Evolutionary conservation across 2,113 vertebrate genomes (phyloP).

Genomic region (Australoheros scitulus): DNA sequence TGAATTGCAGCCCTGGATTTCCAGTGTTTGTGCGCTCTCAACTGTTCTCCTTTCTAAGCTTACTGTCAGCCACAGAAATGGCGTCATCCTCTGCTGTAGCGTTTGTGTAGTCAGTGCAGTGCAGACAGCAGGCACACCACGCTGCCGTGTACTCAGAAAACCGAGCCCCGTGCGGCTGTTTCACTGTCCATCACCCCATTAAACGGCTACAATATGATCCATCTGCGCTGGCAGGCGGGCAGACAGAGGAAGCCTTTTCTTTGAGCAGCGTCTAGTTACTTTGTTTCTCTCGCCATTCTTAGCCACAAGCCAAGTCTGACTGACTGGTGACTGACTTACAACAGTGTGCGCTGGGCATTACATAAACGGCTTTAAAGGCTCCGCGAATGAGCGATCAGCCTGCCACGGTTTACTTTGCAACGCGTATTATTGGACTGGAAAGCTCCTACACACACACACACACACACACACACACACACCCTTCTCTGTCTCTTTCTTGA

Average conservation of each 20-base stretch:
- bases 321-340: slow-evolving; percentile 40
- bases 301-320: slow-evolving; percentile 28
- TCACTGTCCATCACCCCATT: not conserved
- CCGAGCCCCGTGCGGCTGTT: slow-evolving; percentile 17
- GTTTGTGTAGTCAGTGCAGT: slow-evolving; percentile 62
- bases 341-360: slow-evolving; percentile 61
- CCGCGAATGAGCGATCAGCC: slow-evolving; percentile 51
- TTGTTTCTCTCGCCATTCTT: slow-evolving; percentile 45
- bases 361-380: slow-evolving; percentile 69
- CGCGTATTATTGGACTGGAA: slow-evolving; percentile 36
- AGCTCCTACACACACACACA: not conserved
- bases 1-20: slow-evolving; percentile 24
- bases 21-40: slow-evolving; percentile 16
- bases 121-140: slow-evolving; percentile 58
- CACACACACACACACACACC: slow-evolving; percentile 4
- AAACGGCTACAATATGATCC: not conserved
- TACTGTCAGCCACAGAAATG: slow-evolving; percentile 80
- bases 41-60: slow-evolving; percentile 42
- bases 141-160: slow-evolving; percentile 30
- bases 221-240: slow-evolving; percentile 8
- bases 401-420: slow-evolving; percentile 56
- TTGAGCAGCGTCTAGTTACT: slow-evolving; percentile 21
- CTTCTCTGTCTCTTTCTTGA: not conserved
- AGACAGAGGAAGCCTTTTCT: not conserved
- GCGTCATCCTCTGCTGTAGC: slow-evolving; percentile 81